Conservation (phyloP, 2,113 vertebrate species). For the Ornithorhynchus anatinus region DNA sequence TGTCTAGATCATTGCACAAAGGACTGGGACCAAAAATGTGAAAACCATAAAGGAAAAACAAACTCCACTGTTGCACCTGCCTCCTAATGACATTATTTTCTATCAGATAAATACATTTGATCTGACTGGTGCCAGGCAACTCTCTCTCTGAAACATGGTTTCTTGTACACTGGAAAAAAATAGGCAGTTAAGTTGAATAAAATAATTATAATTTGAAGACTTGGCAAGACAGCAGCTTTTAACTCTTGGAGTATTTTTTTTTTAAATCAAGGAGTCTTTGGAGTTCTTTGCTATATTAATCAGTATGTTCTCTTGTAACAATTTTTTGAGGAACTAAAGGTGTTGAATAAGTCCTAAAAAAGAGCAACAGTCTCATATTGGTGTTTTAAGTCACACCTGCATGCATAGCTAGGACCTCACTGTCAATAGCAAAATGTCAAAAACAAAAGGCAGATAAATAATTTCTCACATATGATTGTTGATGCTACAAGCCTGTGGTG, state of each 20-base stretch:
- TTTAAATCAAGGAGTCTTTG: too few relatives aligned
- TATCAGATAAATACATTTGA: constrained; percentile 66
- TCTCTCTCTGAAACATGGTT: constrained; percentile 47
- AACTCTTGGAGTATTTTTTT: background rate
- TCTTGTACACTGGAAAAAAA: constrained; percentile 34
- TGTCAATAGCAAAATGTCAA: too few relatives aligned
- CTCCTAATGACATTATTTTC: constrained; percentile 59
- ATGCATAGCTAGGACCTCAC: too few relatives aligned
- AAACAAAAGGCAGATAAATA: too few relatives aligned
- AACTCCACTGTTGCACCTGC: constrained; percentile 51
- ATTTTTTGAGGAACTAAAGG: too few relatives aligned
- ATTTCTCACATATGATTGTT: too few relatives aligned
- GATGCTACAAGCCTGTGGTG: too few relatives aligned
- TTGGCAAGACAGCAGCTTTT: background rate
- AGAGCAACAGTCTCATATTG: too few relatives aligned
- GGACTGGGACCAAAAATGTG: constrained; percentile 39
- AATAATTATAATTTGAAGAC: background rate
- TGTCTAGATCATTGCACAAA: constrained; percentile 10
- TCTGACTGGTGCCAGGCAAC: constrained; percentile 52
- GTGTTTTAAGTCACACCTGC: too few relatives aligned
- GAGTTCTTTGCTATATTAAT: too few relatives aligned
- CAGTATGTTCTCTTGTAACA: too few relatives aligned
- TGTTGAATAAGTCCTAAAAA: too few relatives aligned
- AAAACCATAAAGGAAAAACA: constrained; percentile 47
- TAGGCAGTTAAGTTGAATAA: constrained; percentile 25